Conservation (phyloP, 2,888 invertebrate species). For the Altica lythri region DNA sequence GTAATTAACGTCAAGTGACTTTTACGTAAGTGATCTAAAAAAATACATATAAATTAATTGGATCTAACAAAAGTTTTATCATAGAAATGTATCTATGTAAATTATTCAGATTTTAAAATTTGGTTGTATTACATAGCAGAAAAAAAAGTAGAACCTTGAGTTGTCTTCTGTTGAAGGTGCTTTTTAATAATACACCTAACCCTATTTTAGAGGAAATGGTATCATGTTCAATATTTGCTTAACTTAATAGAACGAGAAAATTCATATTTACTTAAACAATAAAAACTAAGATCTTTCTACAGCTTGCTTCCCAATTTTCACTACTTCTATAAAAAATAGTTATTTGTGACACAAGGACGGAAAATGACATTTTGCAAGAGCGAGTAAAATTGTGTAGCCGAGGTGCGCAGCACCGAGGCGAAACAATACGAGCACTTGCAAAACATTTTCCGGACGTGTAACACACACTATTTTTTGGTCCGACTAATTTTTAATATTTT, state of each 20-base stretch:
- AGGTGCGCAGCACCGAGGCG: too few species aligned
- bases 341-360: too few species aligned
- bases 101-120: not conserved
- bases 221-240: conserved; percentile 20
- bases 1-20: conserved; percentile 16
- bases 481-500: too few species aligned
- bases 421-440: too few species aligned
- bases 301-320: conserved; percentile 1
- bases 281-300: conserved; percentile 2
- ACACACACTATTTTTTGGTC: too few species aligned
- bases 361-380: too few species aligned
- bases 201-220: conserved; percentile 19
- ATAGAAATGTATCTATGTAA: not conserved
- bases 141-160: conserved; percentile 8
- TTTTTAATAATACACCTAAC: conserved; percentile 15
- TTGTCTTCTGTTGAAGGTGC: conserved; percentile 9
- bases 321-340: not conserved
- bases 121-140: conserved; percentile 4
- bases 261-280: conserved; percentile 4
- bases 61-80: not conserved
- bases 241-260: conserved; percentile 4
- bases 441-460: too few species aligned
- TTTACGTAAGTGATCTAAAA: conserved; percentile 11
- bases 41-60: conserved; percentile 9
- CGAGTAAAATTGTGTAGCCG: too few species aligned